Evolutionary conservation across 2,797 vertebrate genomes (phyloP).

Genomic region (Kryptolebias ocellatus): DNA sequence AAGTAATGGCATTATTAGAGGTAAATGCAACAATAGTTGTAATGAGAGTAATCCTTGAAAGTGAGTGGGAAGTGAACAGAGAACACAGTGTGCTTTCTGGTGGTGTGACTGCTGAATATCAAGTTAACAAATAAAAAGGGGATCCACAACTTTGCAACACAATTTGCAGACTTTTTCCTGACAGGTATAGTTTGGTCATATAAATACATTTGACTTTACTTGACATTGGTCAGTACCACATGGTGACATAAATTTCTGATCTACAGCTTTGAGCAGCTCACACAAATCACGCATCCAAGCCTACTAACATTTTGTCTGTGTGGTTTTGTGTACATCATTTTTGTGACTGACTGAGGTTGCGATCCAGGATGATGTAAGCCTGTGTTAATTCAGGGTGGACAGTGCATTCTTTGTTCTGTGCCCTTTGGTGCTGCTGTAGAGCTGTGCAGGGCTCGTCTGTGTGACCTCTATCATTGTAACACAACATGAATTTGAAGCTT

Average conservation of each 20-base stretch:
- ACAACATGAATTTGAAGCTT: constrained; percentile 76
- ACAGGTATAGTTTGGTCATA: constrained; percentile 44
- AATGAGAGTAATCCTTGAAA: constrained; percentile 63
- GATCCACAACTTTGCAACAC: constrained; percentile 19
- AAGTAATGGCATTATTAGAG: constrained; percentile 65
- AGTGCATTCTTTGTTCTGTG: constrained; percentile 79
- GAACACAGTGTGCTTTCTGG: constrained; percentile 3
- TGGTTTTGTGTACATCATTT: constrained; percentile 78
- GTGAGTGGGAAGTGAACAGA: constrained; percentile 37
- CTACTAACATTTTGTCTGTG: constrained; percentile 62
- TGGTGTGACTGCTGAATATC: constrained; percentile 29
- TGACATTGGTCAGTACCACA: constrained; percentile 1
- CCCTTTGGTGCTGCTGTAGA: constrained; percentile 74
- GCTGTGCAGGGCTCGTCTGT: constrained; percentile 67
- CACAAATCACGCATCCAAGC: constrained; percentile 23
- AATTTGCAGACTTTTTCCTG: constrained; percentile 29
- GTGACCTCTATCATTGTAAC: constrained; percentile 79
- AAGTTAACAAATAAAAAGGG: constrained; percentile 33
- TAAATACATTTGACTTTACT: too few relatives aligned
- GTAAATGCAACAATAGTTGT: constrained; percentile 56
- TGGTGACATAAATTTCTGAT: constrained; percentile 58
- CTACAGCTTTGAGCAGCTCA: constrained; percentile 34
- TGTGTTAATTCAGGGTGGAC: constrained; percentile 81
- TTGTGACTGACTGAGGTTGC: constrained; percentile 75
- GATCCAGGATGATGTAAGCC: constrained; percentile 79